Evolutionary conservation across 2,113 vertebrate species (phyloP).

Genomic region (Ictalurus furcatus): DNA sequence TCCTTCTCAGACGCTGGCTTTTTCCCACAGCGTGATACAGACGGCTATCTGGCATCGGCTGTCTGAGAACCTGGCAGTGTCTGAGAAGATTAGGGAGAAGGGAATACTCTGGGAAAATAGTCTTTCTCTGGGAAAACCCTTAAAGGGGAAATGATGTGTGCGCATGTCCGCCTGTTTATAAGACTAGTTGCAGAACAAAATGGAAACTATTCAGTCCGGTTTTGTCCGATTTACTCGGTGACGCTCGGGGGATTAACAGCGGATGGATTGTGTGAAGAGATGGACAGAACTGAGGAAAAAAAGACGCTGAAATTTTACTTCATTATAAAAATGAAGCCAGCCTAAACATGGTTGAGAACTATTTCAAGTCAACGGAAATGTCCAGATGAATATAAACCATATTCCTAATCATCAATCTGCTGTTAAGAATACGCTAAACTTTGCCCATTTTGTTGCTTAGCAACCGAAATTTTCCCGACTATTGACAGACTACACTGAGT

Average conservation of each 20-base stretch:
- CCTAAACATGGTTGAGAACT: background rate
- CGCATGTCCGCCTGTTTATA: background rate
- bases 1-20: background rate
- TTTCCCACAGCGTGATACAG: background rate
- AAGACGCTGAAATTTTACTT: background rate
- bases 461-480: background rate
- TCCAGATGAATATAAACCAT: background rate
- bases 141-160: background rate
- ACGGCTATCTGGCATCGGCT: background rate
- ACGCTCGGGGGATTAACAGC: background rate
- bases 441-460: background rate
- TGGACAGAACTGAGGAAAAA: background rate
- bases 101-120: constrained; percentile 8
- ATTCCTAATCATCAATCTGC: background rate
- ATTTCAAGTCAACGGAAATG: background rate
- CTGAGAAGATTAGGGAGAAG: constrained; percentile 15
- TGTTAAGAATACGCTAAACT: background rate
- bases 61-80: constrained; percentile 32
- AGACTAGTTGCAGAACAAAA: background rate
- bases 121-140: background rate
- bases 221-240: background rate
- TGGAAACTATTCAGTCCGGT: background rate
- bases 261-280: background rate
- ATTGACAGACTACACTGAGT: too few species aligned
- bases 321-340: background rate